Evolutionary conservation across 1,140 invertebrate genomes (phyloP), one percentile per base, ranked within the genome.

Genomic region (Neodiprion virginianus): DNA sequence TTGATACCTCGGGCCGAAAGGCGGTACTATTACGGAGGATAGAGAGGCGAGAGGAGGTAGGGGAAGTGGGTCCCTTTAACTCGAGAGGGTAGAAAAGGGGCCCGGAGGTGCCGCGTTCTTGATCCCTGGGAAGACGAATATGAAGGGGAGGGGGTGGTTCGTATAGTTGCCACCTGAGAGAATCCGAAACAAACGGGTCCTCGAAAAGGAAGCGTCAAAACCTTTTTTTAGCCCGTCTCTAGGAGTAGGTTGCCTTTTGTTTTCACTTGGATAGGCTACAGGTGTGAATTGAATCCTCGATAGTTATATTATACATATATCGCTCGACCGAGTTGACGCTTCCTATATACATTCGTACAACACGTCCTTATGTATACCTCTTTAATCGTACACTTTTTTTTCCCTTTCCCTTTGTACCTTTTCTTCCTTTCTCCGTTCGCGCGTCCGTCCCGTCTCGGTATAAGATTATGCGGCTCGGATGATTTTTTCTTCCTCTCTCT

Each of bases 81-180:
- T 61, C 53, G 53, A 61, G 53, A 61, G 53, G 53, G 53, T 61
- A 12, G 53, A 61, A 61, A 61, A 61, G 53, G 53, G 53, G 53
- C 53, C 53, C n/a, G n/a, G 5, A 17, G 8, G 53, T 61, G 53
- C 53, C 53, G 53, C 53, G 53, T 61, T 61, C 53, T 17, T 61
- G 53, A 61, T 61, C 53, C 53, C 53, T 8, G n/a, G 53, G 50
- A 53, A 14, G 50, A 21, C 17, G 17, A 21, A 21, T 21, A 21
- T 21, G 17, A 40, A 40, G 53, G 8, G 11, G 53, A 17, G 5
- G 53, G 53, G 8, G 53, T 5, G 11, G 11, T 61, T 14, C 5
- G 53, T 61, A 40, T 0, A 40, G 28, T 40, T 40, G 53, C 11
- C 53, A 61, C 53, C 53, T 61, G 53, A 61, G 5, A 61, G 11